Base-by-base conservation (phyloP, 2,888 invertebrate species). In the Griposia aprilina region DNA sequence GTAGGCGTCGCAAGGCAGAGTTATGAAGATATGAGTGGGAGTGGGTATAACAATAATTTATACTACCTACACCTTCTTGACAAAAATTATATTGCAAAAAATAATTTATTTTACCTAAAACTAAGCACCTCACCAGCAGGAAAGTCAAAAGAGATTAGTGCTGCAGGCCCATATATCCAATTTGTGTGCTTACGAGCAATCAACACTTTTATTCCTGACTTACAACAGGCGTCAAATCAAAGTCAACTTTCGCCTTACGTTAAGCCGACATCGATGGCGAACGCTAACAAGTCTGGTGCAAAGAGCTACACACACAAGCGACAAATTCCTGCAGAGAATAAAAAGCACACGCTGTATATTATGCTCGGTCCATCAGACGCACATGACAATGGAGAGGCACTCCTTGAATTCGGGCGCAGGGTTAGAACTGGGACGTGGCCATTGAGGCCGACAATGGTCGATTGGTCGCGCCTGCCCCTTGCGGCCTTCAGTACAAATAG, bases 401-500 rank as follows among this genome's bases (percentile, higher is more conserved):
- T 83, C 71, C 81, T 79, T 80, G 65, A 36, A 76, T 80, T 79
- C 72, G 78, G 68, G 60, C 76, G 57, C 66, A 50, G 71, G 74
- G 78, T 79, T 80, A 52, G 73, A 77, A 78, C 71, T 73, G 81
- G 78, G 78, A 78, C 81, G 81, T 78, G 78, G 74, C 60, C 67
- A 78, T 86, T 81, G 81, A 80, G 66, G 17, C 48, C 23, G 7
- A 82, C 74, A 78, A 80, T 83, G 65, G 67, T 20, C 73, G 69
- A 86, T 88, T 88, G 71, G 85, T 76, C 55, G 66, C 76, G 81
- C 80, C 50, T 52, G 41, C 69, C 76, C 85, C 78, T 77, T 73
- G 83, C 36, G 68, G 80, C 63, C 72, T 48, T 80, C 76, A 50
- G 69, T 74, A 84, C 79, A 83, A 79, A 76, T 75, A 74, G 60